Evolutionary conservation across 2,888 invertebrate species (phyloP).

Genomic region (Schizaphis graminum): DNA sequence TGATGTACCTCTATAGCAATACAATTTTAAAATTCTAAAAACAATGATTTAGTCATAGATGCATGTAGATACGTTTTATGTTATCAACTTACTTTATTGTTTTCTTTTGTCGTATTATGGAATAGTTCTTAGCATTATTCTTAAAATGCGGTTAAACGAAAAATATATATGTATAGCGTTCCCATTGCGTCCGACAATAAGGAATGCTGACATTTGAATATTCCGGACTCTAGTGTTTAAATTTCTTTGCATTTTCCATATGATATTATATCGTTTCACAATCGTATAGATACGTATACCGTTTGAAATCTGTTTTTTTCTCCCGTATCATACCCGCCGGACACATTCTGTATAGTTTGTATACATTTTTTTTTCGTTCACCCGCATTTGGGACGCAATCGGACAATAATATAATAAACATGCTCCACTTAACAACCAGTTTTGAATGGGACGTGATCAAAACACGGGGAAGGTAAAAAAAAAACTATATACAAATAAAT

Average conservation of each 20-base stretch:
- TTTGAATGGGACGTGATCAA: neutral
- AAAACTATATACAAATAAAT: neutral
- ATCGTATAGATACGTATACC: neutral
- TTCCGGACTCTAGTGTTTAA: neutral
- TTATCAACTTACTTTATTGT: neutral
- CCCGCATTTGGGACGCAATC: neutral
- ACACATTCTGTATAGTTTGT: neutral
- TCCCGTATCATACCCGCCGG: neutral
- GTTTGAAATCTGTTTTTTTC: conserved; percentile 5
- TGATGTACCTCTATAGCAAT: neutral
- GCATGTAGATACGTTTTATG: neutral
- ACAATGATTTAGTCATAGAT: neutral
- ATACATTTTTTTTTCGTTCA: neutral
- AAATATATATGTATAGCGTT: too few relatives aligned
- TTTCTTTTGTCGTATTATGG: neutral
- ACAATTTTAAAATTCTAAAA: neutral
- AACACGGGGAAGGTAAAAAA: conserved; percentile 23
- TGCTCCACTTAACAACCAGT: neutral
- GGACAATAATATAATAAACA: neutral
- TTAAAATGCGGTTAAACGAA: too few relatives aligned
- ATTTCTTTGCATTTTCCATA: neutral
- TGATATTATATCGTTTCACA: neutral
- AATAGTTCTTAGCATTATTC: neutral
- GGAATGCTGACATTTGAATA: neutral
- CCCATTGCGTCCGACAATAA: neutral